Conservation (phyloP, 2,113 vertebrate species). For the Actenoides hombroni region DNA sequence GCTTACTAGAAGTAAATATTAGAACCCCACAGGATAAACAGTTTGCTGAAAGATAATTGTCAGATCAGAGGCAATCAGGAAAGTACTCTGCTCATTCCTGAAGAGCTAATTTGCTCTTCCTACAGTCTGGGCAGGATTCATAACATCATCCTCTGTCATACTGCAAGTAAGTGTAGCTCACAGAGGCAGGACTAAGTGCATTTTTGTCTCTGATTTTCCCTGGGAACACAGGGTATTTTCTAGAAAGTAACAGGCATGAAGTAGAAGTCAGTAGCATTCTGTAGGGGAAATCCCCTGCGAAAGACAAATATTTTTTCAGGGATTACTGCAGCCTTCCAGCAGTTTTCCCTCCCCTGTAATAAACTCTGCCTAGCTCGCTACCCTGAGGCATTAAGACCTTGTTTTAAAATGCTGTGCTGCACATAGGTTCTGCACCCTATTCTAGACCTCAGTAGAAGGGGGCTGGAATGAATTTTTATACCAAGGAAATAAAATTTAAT, state of each 20-base stretch:
- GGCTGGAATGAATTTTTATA: background rate
- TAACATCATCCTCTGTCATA: background rate
- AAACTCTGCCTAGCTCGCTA: background rate
- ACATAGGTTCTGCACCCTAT: background rate
- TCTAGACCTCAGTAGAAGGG: background rate
- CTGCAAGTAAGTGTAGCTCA: background rate
- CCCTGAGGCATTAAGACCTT: background rate
- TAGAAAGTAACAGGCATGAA: background rate
- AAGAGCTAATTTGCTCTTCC: background rate
- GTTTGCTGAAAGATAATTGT: conserved; percentile 13
- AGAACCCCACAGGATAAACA: conserved; percentile 17
- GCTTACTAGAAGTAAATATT: conserved; percentile 27
- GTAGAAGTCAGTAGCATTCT: background rate
- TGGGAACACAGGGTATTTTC: background rate
- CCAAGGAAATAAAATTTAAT: background rate
- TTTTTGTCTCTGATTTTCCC: background rate
- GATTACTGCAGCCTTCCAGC: background rate
- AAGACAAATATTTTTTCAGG: conserved; percentile 19
- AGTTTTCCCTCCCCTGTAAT: background rate
- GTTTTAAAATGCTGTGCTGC: background rate
- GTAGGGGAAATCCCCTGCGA: background rate
- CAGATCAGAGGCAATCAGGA: background rate
- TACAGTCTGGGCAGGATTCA: background rate
- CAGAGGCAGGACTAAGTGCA: background rate
- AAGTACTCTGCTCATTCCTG: background rate